These are phyloP conservation scores for Drosophila sp. DNA, from an alignment of 1,140 invertebrate species.

Conservation along the genomic window DNA sequence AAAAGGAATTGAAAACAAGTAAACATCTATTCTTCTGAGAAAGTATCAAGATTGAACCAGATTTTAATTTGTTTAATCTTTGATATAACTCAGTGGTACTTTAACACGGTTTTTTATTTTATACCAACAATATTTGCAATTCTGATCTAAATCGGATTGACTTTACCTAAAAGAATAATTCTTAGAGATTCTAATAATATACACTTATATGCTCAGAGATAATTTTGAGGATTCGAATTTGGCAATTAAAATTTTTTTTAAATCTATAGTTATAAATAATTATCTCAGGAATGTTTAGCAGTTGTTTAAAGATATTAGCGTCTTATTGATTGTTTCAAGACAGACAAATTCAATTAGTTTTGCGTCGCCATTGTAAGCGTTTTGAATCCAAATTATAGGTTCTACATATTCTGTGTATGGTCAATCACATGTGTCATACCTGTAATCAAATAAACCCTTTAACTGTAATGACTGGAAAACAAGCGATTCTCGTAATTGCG, in stretches of 20 bases:
- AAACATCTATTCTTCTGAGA: neutral
- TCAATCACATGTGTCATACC: constrained; percentile 23
- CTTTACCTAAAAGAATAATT: too few relatives aligned
- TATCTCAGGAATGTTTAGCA: neutral
- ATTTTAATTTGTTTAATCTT: neutral
- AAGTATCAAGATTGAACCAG: constrained; percentile 2
- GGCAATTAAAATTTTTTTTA: too few relatives aligned
- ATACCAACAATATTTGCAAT: too few relatives aligned
- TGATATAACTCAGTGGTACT: neutral
- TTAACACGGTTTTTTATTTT: neutral
- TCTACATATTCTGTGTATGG: neutral
- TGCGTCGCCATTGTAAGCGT: constrained; percentile 10
- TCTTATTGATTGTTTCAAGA: constrained; percentile 20
- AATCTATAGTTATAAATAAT: too few relatives aligned
- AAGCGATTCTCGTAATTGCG: constrained; percentile 4
- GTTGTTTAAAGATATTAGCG: neutral
- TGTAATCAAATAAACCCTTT: constrained; percentile 14
- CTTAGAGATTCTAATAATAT: too few relatives aligned
- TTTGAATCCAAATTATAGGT: constrained; percentile 11
- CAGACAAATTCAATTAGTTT: constrained; percentile 31
- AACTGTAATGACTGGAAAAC: constrained; percentile 6
- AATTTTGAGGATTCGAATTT: too few relatives aligned
- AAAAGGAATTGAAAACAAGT: neutral
- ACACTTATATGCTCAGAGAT: too few relatives aligned
- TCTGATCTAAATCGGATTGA: too few relatives aligned